phyloP scores from a whole-genome alignment of 2,113 vertebrate genomes.

The Jaculus jaculus region DNA sequence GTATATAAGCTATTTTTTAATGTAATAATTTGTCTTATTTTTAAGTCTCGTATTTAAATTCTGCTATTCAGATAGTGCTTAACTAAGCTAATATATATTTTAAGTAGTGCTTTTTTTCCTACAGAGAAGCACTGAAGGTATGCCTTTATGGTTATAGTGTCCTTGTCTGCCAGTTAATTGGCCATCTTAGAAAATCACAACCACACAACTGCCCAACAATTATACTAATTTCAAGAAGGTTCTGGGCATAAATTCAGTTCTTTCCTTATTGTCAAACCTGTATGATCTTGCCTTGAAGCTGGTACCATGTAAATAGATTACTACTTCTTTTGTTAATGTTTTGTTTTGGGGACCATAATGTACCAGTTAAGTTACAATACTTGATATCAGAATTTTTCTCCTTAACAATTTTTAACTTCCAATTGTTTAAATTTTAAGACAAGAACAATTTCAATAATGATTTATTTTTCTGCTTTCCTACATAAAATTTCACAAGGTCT shows the following conservation, averaged over 20 bases:
- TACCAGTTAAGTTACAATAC: not conserved
- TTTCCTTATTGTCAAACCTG: not conserved
- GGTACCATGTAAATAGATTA: not conserved
- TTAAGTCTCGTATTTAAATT: not conserved
- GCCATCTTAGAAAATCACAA: conserved; percentile 28
- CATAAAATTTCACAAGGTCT: not conserved
- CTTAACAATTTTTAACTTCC: not conserved
- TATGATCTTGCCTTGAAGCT: not conserved
- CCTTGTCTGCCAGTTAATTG: conserved; percentile 7
- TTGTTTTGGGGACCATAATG: not conserved
- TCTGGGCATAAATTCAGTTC: conserved; percentile 20
- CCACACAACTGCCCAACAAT: not conserved
- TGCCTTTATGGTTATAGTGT: conserved; percentile 24
- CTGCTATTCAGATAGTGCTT: not conserved
- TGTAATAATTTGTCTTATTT: not conserved
- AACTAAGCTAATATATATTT: not conserved
- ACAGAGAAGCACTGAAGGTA: conserved; percentile 38
- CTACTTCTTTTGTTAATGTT: not conserved
- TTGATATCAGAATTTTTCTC: not conserved
- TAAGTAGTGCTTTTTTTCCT: not conserved
- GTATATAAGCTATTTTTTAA: too few relatives aligned
- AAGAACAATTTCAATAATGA: not conserved
- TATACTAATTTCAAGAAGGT: not conserved
- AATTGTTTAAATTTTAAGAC: not conserved
- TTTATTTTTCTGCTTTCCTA: conserved; percentile 50